phyloP scores from a whole-genome alignment of 30 jellyfish, hydroid and myxozoan genomes.

The Hydractinia symbiolongicarpus region DNA sequence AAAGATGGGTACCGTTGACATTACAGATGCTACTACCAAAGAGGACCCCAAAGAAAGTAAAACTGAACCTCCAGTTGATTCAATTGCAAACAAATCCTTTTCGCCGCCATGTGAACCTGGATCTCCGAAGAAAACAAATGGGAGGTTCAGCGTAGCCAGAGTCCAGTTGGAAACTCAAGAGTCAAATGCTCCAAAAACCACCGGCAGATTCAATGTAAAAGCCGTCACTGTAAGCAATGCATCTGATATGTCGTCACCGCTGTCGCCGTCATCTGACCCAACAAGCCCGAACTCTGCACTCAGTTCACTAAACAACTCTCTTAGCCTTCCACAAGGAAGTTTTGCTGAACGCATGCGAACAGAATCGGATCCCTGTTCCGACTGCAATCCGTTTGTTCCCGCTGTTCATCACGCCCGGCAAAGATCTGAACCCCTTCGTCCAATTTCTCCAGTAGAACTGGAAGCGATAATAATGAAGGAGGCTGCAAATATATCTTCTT shows the following conservation, averaged over 20 bases:
- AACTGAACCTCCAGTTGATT: not conserved
- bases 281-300: constrained; percentile 7
- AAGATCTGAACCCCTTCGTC: constrained; percentile 9
- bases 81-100: not conserved
- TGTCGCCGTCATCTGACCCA: constrained; percentile 11
- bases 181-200: not conserved
- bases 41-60: too few species aligned
- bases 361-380: not conserved
- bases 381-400: not conserved
- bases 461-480: too few species aligned
- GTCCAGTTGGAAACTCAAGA: not conserved
- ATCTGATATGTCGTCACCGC: constrained; percentile 12
- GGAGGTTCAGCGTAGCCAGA: constrained; percentile 16
- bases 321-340: not conserved
- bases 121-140: constrained; percentile 13
- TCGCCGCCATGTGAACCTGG: constrained; percentile 33
- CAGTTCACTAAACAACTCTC: not conserved
- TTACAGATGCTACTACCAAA: not conserved
- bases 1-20: not conserved
- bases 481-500: too few species aligned
- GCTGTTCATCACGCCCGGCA: not conserved
- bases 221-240: not conserved
- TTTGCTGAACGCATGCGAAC: not conserved
- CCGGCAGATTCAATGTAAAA: constrained; percentile 4
- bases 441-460: too few species aligned